These are phyloP conservation scores for Pollenia griseotomentosa DNA, from an alignment of 2,888 invertebrate genomes.

Conservation along the genomic window DNA sequence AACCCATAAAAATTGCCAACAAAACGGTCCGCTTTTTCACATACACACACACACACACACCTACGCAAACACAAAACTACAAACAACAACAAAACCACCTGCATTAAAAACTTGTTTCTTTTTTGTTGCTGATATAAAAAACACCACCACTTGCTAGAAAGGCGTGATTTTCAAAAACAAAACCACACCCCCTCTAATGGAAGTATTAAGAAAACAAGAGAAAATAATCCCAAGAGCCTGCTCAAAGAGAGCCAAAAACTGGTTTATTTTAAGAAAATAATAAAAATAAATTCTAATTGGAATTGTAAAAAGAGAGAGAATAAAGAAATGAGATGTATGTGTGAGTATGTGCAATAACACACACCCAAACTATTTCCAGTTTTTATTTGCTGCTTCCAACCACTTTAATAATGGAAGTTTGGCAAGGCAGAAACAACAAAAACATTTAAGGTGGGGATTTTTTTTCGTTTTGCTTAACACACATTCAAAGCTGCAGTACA, in stretches of 20 bases:
- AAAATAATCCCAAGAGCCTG: conserved; percentile 48
- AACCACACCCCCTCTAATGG: conserved; percentile 55
- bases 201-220: background rate
- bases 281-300: conserved; percentile 34
- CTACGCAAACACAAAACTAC: background rate
- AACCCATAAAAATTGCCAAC: conserved; percentile 1
- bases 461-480: background rate
- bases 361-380: conserved; percentile 56
- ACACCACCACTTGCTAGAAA: background rate
- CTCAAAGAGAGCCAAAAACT: conserved; percentile 50
- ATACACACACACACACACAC: background rate
- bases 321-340: background rate
- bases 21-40: background rate
- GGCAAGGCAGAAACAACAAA: background rate
- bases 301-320: background rate
- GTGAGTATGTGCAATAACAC: background rate
- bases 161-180: conserved; percentile 40
- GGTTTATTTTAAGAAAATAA: conserved; percentile 26
- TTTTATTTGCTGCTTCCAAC: conserved; percentile 23
- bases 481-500: conserved; percentile 14
- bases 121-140: background rate
- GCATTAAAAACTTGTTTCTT: conserved; percentile 55
- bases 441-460: conserved; percentile 19
- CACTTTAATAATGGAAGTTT: conserved; percentile 56
- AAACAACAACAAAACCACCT: conserved; percentile 59